These are phyloP conservation scores for Ceyx melanurus DNA, from an alignment of 2,113 vertebrate genomes.

Conservation along the genomic window DNA sequence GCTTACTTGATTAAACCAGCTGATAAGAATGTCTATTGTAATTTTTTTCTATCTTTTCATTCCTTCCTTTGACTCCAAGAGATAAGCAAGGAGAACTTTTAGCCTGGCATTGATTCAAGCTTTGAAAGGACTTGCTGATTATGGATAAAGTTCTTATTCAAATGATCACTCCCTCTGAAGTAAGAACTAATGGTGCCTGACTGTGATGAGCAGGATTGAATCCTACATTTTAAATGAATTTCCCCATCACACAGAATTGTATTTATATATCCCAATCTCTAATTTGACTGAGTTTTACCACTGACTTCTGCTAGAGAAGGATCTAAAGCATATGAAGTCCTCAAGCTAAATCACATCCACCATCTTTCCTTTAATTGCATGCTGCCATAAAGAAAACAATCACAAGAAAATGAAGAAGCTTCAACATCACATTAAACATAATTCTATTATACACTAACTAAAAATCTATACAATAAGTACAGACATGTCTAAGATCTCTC, in stretches of 20 bases:
- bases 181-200: background rate
- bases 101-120: background rate
- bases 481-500: background rate
- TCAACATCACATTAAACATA: background rate
- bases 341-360: background rate
- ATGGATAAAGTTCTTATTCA: background rate
- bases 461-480: background rate
- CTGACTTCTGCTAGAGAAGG: background rate
- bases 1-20: slow-evolving; percentile 7
- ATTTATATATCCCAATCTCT: background rate
- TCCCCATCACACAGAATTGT: background rate
- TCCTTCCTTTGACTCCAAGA: background rate
- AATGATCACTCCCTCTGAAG: background rate
- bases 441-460: background rate
- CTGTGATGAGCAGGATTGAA: background rate
- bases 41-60: background rate
- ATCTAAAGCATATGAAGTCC: background rate
- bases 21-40: slow-evolving; percentile 5
- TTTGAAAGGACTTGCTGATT: slow-evolving; percentile 23
- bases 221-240: background rate
- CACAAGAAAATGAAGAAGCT: background rate
- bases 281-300: background rate
- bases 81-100: slow-evolving; percentile 7
- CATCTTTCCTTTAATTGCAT: background rate
- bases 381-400: background rate